These are phyloP conservation scores for Conomelus anceps DNA, from an alignment of 2,888 invertebrate species.

Conservation along the genomic window DNA sequence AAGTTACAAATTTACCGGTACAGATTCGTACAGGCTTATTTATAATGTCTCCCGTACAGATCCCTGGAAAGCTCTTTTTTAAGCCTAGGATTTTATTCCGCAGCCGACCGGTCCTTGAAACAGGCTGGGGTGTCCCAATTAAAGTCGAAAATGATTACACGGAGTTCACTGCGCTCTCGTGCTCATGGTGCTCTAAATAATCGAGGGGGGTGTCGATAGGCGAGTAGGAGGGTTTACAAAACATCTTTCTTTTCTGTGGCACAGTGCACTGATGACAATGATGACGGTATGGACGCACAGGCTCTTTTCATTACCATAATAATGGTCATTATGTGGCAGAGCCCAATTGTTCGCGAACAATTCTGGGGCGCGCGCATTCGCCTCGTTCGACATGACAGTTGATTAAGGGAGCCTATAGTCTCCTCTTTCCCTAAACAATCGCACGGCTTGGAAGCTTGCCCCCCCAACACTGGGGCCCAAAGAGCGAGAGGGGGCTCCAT, in stretches of 20 bases:
- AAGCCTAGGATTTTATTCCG: no score
- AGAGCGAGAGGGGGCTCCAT: background rate
- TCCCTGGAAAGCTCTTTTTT: no score
- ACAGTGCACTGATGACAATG: background rate
- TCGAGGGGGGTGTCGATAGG: background rate
- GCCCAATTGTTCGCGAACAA: slow-evolving; percentile 4
- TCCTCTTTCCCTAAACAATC: background rate
- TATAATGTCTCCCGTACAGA: no score
- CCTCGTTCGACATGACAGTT: slow-evolving; percentile 8
- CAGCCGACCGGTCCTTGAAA: no score
- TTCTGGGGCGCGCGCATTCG: background rate
- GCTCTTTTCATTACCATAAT: slow-evolving; percentile 1
- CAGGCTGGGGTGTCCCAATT: no score
- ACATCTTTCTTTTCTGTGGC: background rate
- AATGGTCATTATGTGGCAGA: slow-evolving; percentile 10
- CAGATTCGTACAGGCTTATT: no score
- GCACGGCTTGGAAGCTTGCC: background rate
- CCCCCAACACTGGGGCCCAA: background rate
- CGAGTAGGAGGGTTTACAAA: background rate
- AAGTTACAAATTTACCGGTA: no score
- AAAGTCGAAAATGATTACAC: background rate
- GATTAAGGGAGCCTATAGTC: slow-evolving; percentile 1
- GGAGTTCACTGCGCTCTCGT: background rate
- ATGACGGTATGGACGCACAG: background rate
- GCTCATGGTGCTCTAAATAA: background rate